A percentile compares a stretch with the other conserved stretches of the same genome.
These are phyloP conservation scores for Leptinotarsa texana DNA, from an alignment of 1,140 invertebrate species.

Conservation along the genomic window DNA sequence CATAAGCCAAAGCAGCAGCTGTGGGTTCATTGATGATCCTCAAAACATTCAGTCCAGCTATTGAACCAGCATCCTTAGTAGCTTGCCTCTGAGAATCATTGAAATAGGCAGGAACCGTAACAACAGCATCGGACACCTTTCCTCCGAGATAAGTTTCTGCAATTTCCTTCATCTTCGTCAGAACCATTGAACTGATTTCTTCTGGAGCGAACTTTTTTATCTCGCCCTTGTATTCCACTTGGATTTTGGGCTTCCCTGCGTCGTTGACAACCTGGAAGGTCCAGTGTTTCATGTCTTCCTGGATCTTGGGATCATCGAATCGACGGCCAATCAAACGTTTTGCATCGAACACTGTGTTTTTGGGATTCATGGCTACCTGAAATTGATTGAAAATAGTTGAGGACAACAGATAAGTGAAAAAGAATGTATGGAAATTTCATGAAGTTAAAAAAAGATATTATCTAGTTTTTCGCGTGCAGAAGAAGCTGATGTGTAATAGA, in stretches of 20 bases:
- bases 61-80: slow-evolving; percentile 72
- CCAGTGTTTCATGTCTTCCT: slow-evolving; percentile 78
- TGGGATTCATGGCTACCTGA: slow-evolving; percentile 68
- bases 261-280: slow-evolving; percentile 76
- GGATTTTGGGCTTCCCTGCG: slow-evolving; percentile 74
- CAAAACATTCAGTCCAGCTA: slow-evolving; percentile 79
- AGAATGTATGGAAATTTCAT: no score
- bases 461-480: background rate
- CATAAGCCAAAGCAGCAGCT: slow-evolving; percentile 82
- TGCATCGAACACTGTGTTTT: slow-evolving; percentile 83
- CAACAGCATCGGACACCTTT: slow-evolving; percentile 65
- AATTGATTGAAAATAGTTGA: background rate
- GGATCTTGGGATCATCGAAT: slow-evolving; percentile 72
- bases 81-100: slow-evolving; percentile 54
- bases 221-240: slow-evolving; percentile 77
- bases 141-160: slow-evolving; percentile 63
- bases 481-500: background rate
- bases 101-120: slow-evolving; percentile 68
- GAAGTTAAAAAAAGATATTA: background rate
- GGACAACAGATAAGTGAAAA: no score
- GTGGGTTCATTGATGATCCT: slow-evolving; percentile 83
- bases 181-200: slow-evolving; percentile 78
- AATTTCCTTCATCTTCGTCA: slow-evolving; percentile 67
- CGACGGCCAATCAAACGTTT: slow-evolving; percentile 64
- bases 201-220: slow-evolving; percentile 78